Percentiles rank a stretch among this genome's conserved stretches.
Conservation (phyloP, 1,140 invertebrate species). For the Bombus sibiricus region DNA sequence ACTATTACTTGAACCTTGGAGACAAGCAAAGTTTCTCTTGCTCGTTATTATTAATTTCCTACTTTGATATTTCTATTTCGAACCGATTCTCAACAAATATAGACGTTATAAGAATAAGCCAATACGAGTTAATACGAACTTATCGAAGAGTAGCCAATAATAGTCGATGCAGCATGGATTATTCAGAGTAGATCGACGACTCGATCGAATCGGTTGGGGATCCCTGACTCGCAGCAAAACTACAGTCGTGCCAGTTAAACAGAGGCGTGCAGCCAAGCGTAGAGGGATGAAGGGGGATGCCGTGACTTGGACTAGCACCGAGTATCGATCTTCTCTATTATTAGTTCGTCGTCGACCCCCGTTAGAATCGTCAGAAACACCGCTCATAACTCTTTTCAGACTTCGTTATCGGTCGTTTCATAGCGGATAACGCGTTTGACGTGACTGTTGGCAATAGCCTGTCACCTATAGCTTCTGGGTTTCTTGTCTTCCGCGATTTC, state of each 20-base stretch:
- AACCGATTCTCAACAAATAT: background rate
- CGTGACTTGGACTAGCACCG: constrained; percentile 57
- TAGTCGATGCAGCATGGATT: background rate
- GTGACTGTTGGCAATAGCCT: constrained; percentile 19
- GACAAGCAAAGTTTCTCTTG: too few relatives aligned
- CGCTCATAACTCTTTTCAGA: constrained; percentile 49
- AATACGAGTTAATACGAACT: background rate
- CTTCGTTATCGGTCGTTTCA: constrained; percentile 36
- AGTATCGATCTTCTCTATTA: constrained; percentile 77
- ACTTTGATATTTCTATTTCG: too few relatives aligned
- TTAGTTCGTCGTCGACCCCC: constrained; percentile 72
- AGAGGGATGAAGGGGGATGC: constrained; percentile 11
- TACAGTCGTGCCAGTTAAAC: constrained; percentile 24
- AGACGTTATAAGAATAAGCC: background rate
- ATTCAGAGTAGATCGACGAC: background rate
- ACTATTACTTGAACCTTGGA: too few relatives aligned
- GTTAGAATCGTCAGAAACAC: constrained; percentile 67
- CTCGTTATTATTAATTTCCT: too few relatives aligned
- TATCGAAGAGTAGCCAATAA: background rate
- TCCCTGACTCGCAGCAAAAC: constrained; percentile 1
- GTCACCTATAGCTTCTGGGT: too few relatives aligned
- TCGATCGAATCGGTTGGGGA: constrained; percentile 18
- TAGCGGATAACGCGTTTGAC: constrained; percentile 33
- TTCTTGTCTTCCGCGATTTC: background rate
- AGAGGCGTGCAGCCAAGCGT: background rate